Percentiles rank a stretch among this genome's conserved stretches.
These are phyloP conservation scores for Rhynchophorus ferrugineus DNA, from an alignment of 1,140 invertebrate species.

Conservation along the genomic window DNA sequence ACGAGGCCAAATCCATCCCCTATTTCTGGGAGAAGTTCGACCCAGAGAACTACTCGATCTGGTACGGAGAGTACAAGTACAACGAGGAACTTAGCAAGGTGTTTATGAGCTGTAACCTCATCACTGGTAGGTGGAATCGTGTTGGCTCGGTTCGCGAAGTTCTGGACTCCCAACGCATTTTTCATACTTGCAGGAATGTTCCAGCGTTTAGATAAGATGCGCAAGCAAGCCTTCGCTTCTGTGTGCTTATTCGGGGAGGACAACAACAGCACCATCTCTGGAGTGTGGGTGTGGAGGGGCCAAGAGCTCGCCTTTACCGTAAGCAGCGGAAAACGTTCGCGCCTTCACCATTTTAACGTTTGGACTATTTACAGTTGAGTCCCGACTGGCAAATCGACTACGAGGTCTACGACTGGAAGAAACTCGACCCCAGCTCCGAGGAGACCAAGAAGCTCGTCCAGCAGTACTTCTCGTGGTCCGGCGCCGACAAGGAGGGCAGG, in stretches of 20 bases:
- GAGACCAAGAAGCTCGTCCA: constrained; percentile 86
- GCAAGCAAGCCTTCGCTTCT: constrained; percentile 92
- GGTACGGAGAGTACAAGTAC: constrained; percentile 96
- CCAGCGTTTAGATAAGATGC: constrained; percentile 96
- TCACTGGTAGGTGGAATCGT: constrained; percentile 54
- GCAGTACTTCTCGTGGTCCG: constrained; percentile 90
- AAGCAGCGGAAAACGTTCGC: constrained; percentile 33
- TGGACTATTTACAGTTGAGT: constrained; percentile 52
- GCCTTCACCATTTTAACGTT: neutral
- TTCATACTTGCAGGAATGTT: constrained; percentile 63
- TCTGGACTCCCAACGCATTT: neutral
- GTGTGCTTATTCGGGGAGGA: constrained; percentile 90
- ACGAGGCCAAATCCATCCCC: constrained; percentile 85
- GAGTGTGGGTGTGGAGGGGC: constrained; percentile 95
- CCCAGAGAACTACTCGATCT: constrained; percentile 93
- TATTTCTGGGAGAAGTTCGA: constrained; percentile 99
- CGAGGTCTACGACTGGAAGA: constrained; percentile 94
- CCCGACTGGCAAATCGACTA: constrained; percentile 96
- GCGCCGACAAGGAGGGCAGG: constrained; percentile 78
- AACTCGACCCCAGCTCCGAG: constrained; percentile 74
- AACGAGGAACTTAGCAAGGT: constrained; percentile 84
- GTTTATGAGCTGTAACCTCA: constrained; percentile 95
- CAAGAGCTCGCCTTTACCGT: constrained; percentile 87
- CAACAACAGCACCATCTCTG: constrained; percentile 88
- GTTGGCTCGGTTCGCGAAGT: no score